Percentiles rank a stretch among this genome's conserved stretches.
phyloP scores from a whole-genome alignment of 2,113 vertebrate genomes.

The Neodon shergylaensis region DNA sequence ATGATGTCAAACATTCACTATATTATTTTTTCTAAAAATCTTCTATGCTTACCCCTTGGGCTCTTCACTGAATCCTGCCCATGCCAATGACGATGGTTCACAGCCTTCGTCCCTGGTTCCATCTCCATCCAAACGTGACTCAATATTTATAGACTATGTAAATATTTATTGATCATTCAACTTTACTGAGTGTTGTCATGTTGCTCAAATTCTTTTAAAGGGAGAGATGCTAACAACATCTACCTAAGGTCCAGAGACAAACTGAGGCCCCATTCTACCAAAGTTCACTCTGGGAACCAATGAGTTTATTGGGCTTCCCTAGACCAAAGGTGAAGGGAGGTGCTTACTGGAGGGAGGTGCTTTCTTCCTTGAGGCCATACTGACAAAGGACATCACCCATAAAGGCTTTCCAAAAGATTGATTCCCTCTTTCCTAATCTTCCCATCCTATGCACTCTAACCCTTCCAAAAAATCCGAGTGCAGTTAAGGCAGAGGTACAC shows the following conservation, averaged over 20 bases:
- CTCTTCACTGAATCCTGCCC: background rate
- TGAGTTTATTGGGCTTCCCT: background rate
- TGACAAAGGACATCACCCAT: background rate
- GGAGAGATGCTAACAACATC: background rate
- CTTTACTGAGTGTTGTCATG: background rate
- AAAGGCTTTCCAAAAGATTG: background rate
- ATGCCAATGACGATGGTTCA: background rate
- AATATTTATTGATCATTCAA: background rate
- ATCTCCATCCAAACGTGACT: background rate
- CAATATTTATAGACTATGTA: background rate
- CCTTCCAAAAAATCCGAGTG: background rate
- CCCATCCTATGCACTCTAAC: background rate
- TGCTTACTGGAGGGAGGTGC: background rate
- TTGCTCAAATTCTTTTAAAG: background rate
- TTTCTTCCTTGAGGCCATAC: background rate
- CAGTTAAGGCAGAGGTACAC: background rate
- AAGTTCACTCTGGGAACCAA: background rate
- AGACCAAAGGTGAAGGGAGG: background rate
- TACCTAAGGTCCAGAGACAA: background rate
- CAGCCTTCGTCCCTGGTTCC: background rate
- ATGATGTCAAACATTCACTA: background rate
- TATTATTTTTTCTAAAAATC: background rate
- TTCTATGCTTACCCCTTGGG: background rate
- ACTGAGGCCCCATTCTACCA: background rate
- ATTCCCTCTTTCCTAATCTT: background rate